phyloP scores from a whole-genome alignment of 2,888 invertebrate species.

The Tetrapedia diversipes region DNA sequence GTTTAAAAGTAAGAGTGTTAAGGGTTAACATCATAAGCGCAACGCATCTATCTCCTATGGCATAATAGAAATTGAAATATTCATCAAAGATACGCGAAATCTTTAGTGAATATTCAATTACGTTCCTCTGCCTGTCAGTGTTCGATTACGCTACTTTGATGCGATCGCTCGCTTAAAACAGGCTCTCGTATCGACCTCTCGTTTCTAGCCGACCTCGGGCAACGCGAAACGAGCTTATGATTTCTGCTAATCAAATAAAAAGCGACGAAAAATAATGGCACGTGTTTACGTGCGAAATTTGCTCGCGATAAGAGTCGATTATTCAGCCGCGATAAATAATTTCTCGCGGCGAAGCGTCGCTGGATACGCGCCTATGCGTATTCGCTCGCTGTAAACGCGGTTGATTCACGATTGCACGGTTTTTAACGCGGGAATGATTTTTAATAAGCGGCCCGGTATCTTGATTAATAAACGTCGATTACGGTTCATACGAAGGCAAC shows the following conservation, averaged over 20 bases:
- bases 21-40: no score
- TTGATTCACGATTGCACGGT: constrained; percentile 6
- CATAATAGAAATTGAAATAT: no score
- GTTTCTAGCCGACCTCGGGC: no score
- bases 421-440: constrained; percentile 33
- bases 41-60: no score
- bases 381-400: constrained; percentile 24
- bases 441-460: constrained; percentile 28
- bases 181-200: no score
- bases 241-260: not conserved
- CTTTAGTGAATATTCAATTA: no score
- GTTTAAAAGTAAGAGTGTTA: no score
- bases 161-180: no score
- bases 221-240: constrained; percentile 18
- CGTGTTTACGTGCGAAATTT: constrained; percentile 72
- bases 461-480: constrained; percentile 59
- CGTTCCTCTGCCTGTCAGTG: no score
- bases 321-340: constrained; percentile 38
- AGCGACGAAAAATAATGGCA: not conserved
- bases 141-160: no score
- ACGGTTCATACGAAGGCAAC: constrained; percentile 36
- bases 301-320: constrained; percentile 59
- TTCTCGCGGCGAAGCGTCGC: constrained; percentile 28
- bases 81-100: no score
- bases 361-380: no score